Evolutionary conservation across 1,140 invertebrate species (phyloP), one percentile per base, ranked within the genome.

Genomic region (Papilio xuthus): DNA sequence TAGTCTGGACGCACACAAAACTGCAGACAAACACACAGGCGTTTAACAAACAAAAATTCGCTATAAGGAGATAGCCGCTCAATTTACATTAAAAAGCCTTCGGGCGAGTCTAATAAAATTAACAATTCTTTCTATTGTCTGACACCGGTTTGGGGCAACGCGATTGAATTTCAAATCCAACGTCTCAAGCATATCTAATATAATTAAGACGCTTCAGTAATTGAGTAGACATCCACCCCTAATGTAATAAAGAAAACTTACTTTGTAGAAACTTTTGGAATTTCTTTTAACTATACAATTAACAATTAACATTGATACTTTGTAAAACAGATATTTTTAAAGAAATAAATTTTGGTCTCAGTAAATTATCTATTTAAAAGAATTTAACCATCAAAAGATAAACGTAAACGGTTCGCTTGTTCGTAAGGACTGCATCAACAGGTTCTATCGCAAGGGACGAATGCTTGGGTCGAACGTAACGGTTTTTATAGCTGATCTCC

Each of bases 161-260:
- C 86, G 86, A 93, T 93, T 93, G 91, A 92, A 93, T 92, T 93
- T 92, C 90, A 92, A 92, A 92, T 92, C 83, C 87, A 81, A 86
- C 84, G 87, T 88, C 86, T 90, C 84, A 63, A 86, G 87, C 88
- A 89, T 89, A 89, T 89, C 88, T 92, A 92, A 93, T 92, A 90
- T 88, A 93, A 93, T 93, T 93, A 93, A 91, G 87, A 86, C 85
- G 86, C 84, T 85, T 75, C 83, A 81, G 90, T 93, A 93, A 93
- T 92, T 89, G 90, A 93, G 92, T 90, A 91, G 90, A 89, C 88
- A 90, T 91, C 83, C 87, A 89, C 86, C 89, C 86, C 78, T 78
- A 82, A 77, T 83, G 85, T 84, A 86, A 80, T 80, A 83, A 77
- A 79, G 81, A 82, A 86, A 87, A 80, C 86, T 89, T 83, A 70